Evolutionary conservation across 2,888 invertebrate species (phyloP), one percentile per base, ranked within the genome.

Genomic region (Esperia sulphurella): DNA sequence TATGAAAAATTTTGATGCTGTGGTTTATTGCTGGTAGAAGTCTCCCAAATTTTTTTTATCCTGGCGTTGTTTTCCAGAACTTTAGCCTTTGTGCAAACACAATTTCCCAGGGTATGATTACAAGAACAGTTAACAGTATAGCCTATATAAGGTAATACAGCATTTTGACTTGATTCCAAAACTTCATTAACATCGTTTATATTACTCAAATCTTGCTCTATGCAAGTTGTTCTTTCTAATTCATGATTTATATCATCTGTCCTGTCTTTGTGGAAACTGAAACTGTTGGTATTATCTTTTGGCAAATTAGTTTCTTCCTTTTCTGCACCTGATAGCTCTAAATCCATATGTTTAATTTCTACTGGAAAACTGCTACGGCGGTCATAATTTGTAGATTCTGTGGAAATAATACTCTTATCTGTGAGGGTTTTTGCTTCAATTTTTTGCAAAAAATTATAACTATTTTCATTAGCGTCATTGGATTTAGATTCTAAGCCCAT

Each of bases 61-160:
- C 64, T 67, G 33, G 65, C 58, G 41, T 58, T 61, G 50, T 71
- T 66, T 21, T 57, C 53, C 39, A 63, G 56, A 29, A 69, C 46
- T 8, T 60, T 45, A n/a, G 81, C 73, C 55, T 81, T 85, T 35
- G 67, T 61, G 52, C 85, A 83, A 41, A 65, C 48, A 54, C 82
- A 81, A 3, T 61, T 44, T 21, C 72, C 77, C 41, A 81, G 53
- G 39, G 59, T 56, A 45, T 48, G 50, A 41, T 78, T 66, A 55
- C 83, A 83, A 45, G 70, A 60, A 62, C 82, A 81, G 51, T 79
- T 70, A 31, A 83, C 54, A 5, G 83, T 87, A 47, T 62, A 78
- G 7, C 80, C 82, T 48, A 79, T 62, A 50, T 79, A 79, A 33
- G 79, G 74, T 7, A 48, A 44, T 6, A 14, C 31, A 5, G 10